These are phyloP conservation scores for Galerucella calmariensis DNA, from an alignment of 2,888 invertebrate genomes.

Conservation along the genomic window DNA sequence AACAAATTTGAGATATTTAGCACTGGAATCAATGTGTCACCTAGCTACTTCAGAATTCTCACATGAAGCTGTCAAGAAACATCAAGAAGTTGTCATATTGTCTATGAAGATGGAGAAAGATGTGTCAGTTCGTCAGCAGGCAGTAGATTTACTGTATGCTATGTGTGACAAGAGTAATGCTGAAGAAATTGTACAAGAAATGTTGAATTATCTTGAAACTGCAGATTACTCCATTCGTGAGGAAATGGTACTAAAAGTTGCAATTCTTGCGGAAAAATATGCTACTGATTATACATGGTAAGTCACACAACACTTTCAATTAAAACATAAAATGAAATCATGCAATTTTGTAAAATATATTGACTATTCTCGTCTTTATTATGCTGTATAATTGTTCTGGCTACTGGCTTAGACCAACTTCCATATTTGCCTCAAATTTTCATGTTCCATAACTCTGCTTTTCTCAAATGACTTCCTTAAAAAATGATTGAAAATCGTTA, in stretches of 20 bases:
- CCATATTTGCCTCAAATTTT: too few species aligned
- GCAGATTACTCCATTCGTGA: constrained; percentile 99
- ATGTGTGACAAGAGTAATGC: constrained; percentile 99
- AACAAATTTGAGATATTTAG: constrained; percentile 97
- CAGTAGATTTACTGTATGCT: constrained; percentile 97
- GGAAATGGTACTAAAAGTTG: constrained; percentile 99
- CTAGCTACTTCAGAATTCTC: constrained; percentile 99
- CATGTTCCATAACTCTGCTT: too few species aligned
- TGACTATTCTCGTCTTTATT: too few species aligned
- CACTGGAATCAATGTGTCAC: constrained; percentile 99
- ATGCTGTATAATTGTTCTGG: too few species aligned
- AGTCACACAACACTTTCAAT: constrained; percentile 22
- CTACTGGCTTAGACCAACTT: too few species aligned
- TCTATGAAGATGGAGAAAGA: constrained; percentile 99
- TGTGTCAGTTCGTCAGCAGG: constrained; percentile 97
- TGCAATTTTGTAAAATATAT: too few species aligned
- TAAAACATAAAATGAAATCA: neutral
- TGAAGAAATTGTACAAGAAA: constrained; percentile 99
- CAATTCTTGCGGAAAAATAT: constrained; percentile 98
- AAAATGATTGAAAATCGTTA: too few species aligned
- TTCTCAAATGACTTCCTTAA: too few species aligned
- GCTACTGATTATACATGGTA: constrained; percentile 99
- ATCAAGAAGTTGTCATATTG: constrained; percentile 98
- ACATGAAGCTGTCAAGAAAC: constrained; percentile 99
- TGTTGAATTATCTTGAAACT: constrained; percentile 98